These are phyloP conservation scores for Steromphala cineraria DNA, from an alignment of 2,888 invertebrate species.

Conservation along the genomic window DNA sequence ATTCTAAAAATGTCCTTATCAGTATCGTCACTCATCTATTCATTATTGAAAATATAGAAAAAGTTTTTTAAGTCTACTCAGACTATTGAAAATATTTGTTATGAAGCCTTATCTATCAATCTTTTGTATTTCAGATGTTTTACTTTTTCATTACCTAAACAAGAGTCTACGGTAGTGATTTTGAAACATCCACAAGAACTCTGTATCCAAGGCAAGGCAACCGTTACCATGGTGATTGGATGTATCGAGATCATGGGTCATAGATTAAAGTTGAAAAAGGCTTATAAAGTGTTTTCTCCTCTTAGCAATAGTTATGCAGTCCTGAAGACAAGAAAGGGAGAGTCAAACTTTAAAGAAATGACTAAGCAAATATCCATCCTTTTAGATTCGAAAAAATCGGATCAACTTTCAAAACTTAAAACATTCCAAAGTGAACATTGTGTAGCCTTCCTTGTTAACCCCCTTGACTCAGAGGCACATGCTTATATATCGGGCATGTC, in stretches of 20 bases:
- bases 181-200: slow-evolving; percentile 45
- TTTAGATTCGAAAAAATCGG: neutral
- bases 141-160: neutral
- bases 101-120: no score
- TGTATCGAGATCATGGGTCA: slow-evolving; percentile 46
- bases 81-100: no score
- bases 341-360: slow-evolving; percentile 26
- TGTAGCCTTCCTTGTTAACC: neutral
- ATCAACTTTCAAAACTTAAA: neutral
- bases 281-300: slow-evolving; percentile 56
- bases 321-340: slow-evolving; percentile 34
- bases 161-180: slow-evolving; percentile 7
- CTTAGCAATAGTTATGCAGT: slow-evolving; percentile 52
- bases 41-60: no score
- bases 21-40: no score
- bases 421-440: neutral
- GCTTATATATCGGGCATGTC: neutral
- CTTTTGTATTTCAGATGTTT: neutral
- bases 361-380: neutral
- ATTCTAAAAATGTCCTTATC: no score
- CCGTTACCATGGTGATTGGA: slow-evolving; percentile 46
- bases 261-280: slow-evolving; percentile 29
- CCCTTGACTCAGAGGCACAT: neutral
- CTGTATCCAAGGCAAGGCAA: slow-evolving; percentile 51
- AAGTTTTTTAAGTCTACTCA: no score